Conservation (phyloP, 2,888 invertebrate species). For the Clistopyga incitator region DNA sequence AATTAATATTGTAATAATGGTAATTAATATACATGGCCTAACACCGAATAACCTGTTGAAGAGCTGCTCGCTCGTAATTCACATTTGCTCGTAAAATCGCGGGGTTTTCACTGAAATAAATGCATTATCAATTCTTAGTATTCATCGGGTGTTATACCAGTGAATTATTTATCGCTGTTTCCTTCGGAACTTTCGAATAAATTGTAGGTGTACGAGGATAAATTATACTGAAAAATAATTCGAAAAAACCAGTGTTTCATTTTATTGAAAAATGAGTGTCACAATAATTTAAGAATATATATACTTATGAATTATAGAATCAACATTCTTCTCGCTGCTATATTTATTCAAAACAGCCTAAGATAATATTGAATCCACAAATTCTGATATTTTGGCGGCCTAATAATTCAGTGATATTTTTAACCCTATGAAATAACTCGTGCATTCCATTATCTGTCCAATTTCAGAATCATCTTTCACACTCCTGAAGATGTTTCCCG, state of each 20-base stretch:
- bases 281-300: no score
- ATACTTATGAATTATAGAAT: no score
- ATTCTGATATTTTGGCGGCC: no score
- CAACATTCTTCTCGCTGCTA: no score
- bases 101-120: not conserved
- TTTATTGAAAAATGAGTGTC: no score
- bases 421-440: no score
- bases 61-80: not conserved
- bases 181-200: not conserved
- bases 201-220: not conserved
- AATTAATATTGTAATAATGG: not conserved
- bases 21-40: not conserved
- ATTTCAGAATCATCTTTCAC: not conserved
- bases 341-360: no score
- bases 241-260: not conserved
- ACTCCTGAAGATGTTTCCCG: not conserved
- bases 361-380: no score
- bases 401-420: no score
- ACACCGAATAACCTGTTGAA: not conserved
- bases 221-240: not conserved
- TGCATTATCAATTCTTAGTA: not conserved
- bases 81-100: not conserved
- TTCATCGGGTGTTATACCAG: not conserved
- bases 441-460: not conserved
- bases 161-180: not conserved